Evolutionary conservation across 2,113 vertebrate species (phyloP).

Genomic region (Chamaetylas fuelleborni): DNA sequence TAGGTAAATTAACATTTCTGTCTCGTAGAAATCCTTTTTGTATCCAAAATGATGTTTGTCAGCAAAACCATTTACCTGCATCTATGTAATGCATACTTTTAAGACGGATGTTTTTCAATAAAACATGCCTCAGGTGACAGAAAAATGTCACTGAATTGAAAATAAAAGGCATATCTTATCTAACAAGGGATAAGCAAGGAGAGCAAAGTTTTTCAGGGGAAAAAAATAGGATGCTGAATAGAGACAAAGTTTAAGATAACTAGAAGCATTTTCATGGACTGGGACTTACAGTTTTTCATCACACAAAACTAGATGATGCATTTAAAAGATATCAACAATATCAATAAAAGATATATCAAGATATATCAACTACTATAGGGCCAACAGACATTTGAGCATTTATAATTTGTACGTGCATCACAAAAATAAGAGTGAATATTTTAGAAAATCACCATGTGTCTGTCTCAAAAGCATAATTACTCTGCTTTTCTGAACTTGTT

Average conservation of each 20-base stretch:
- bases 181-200: neutral
- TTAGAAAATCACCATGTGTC: neutral
- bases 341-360: no score
- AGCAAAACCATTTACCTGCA: neutral
- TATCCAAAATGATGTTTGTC: neutral
- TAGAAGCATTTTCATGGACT: neutral
- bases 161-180: neutral
- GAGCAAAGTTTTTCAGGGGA: neutral
- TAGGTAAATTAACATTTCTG: neutral
- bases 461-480: neutral
- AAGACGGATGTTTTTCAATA: neutral
- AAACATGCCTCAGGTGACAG: neutral
- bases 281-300: neutral
- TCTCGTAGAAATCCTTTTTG: neutral
- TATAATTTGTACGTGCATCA: neutral
- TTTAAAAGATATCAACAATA: conserved; percentile 3
- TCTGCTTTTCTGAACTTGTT: neutral
- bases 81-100: neutral
- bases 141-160: neutral
- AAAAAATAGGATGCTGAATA: neutral
- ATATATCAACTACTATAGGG: neutral
- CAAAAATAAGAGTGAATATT: neutral
- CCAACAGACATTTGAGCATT: neutral
- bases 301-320: neutral
- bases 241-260: neutral